Base-by-base conservation (phyloP, 2,888 invertebrate species). In the Acanthococcus lagerstroemiae region DNA sequence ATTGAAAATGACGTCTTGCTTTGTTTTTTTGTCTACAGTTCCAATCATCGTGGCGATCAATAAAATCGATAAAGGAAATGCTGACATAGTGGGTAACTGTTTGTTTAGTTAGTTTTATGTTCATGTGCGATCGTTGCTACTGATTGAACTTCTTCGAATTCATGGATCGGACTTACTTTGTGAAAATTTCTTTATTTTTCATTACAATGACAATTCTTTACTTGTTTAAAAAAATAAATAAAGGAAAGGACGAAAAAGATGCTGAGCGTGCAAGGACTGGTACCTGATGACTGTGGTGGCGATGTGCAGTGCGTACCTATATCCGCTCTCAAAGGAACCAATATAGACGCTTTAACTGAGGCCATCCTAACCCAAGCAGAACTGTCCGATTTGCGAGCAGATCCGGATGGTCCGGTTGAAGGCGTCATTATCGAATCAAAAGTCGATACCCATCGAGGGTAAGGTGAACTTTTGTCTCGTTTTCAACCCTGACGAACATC, bases 1-100 rank as follows among this genome's bases (percentile, higher is more conserved):
- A n/a, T n/a, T n/a, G n/a, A n/a, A n/a, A n/a, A n/a, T n/a, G n/a
- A n/a, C n/a, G n/a, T n/a, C n/a, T n/a, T 19, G 5, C 12, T 52
- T 27, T 44, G 21, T 3, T 57, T 72, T 60, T n/a, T 55, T 46
- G 68, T 58, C 83, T 80, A 68, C 80, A 87, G 93, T 96, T 72
- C 94, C 95, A 0, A 87, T 99, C 37, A 84, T 99, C 73, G 94
- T 99, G 71, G 99, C 97, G 37, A 86, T 99, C 71, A 99, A 99
- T 79, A 99, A 99, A 81, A 92, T 95, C 73, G 99, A 99, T 80
- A 91, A 94, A 74, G 87, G 88, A 67, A 84, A 84, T 75, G 90
- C 90, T 68, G 84, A 96, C 81, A 83, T 95, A 77, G 93, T 92
- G 82, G 81, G 84, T 82, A 80, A 69, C 69, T 52, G 27, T 26